A percentile compares a stretch with the other conserved stretches of the same genome.
phyloP scores from a whole-genome alignment of 2,888 invertebrate genomes.

The Macaria liturata region DNA sequence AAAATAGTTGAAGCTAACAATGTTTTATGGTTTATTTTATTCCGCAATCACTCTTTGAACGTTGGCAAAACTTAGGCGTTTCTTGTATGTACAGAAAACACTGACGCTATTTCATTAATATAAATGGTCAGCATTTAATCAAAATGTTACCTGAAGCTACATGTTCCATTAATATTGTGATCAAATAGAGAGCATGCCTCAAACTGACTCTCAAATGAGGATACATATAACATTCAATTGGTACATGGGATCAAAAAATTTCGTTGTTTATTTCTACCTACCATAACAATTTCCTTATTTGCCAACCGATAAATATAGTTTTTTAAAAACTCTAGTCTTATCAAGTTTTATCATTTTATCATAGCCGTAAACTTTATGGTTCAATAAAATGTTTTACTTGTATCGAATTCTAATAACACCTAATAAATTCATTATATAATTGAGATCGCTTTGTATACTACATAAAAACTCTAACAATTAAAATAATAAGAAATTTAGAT shows the following conservation, averaged over 20 bases:
- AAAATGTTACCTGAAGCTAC: too few species aligned
- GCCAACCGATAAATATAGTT: constrained; percentile 12
- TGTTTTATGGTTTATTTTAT: too few species aligned
- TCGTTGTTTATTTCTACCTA: not conserved
- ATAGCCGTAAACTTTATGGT: constrained; percentile 16
- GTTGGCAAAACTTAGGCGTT: too few species aligned
- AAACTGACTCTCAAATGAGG: too few species aligned
- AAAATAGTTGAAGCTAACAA: too few species aligned
- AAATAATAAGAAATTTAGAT: not conserved
- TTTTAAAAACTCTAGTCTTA: constrained; percentile 11
- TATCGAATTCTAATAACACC: constrained; percentile 8
- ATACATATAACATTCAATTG: too few species aligned
- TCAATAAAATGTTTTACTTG: constrained; percentile 22
- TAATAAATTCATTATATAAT: constrained; percentile 4
- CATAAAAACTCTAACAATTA: not conserved
- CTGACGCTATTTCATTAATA: too few species aligned
- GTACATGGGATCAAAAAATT: not conserved
- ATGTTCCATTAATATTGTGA: too few species aligned
- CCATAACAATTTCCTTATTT: constrained; percentile 3
- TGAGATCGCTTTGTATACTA: not conserved
- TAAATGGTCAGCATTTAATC: too few species aligned
- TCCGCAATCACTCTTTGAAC: too few species aligned
- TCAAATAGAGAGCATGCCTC: too few species aligned
- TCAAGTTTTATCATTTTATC: constrained; percentile 16
- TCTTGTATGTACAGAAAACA: too few species aligned